Percentiles rank a stretch among this genome's conserved stretches.
Conservation (phyloP, 2,113 vertebrate genomes). For the Dryoscopus gambensis region DNA sequence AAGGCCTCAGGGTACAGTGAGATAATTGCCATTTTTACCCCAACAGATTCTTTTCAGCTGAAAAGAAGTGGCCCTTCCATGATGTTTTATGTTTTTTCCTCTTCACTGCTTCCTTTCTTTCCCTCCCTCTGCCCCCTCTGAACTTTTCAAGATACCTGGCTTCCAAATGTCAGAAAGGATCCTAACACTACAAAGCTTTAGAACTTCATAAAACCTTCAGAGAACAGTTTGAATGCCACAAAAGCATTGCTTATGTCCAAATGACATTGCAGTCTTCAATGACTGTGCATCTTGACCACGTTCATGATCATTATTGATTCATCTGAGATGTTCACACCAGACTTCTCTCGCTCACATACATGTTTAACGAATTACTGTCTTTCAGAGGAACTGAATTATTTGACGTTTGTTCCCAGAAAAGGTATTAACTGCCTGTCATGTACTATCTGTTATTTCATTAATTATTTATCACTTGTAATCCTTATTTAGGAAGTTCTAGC, state of each 20-base stretch:
- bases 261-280: background rate
- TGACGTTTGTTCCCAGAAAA: background rate
- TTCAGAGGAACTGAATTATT: background rate
- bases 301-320: background rate
- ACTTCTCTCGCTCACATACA: background rate
- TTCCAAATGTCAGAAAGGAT: background rate
- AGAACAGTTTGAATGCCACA: background rate
- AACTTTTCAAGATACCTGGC: background rate
- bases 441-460: background rate
- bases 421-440: background rate
- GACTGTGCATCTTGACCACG: background rate
- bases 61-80: background rate
- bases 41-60: background rate
- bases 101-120: background rate
- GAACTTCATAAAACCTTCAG: background rate
- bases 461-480: background rate
- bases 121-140: accelerated
- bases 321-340: background rate
- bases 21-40: background rate
- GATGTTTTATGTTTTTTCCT: background rate
- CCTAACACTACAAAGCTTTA: background rate
- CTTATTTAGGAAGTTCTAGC: background rate
- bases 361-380: background rate
- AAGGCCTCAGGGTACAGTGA: background rate
- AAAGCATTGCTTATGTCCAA: background rate